Evolutionary conservation across 2,888 invertebrate genomes (phyloP).

Genomic region (Cosmia trapezina): DNA sequence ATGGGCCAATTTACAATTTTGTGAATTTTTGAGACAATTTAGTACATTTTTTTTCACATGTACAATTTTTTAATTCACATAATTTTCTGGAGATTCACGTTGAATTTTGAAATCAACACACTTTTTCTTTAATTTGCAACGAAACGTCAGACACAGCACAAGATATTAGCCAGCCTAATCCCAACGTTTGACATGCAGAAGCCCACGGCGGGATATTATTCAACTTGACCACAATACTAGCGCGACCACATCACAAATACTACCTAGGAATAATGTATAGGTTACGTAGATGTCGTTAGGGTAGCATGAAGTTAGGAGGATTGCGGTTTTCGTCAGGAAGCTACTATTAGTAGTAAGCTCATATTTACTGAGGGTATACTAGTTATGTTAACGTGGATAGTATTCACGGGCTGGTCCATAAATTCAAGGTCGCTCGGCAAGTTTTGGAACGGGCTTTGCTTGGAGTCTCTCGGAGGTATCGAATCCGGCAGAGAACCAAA

Average conservation of each 20-base stretch:
- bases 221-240: conserved; percentile 29
- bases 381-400: neutral
- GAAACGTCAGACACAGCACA: neutral
- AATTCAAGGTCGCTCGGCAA: too few relatives aligned
- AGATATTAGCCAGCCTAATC: conserved; percentile 1
- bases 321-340: conserved; percentile 11
- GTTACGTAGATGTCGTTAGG: conserved; percentile 24
- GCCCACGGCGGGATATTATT: conserved; percentile 17
- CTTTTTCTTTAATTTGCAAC: too few relatives aligned
- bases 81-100: too few relatives aligned
- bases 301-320: neutral
- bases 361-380: conserved; percentile 1
- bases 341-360: neutral
- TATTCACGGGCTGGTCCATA: too few relatives aligned
- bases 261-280: conserved; percentile 7
- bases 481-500: too few relatives aligned
- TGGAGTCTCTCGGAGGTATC: too few relatives aligned
- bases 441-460: too few relatives aligned
- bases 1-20: too few relatives aligned
- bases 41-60: too few relatives aligned
- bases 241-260: conserved; percentile 33
- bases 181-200: conserved; percentile 22
- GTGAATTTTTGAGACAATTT: too few relatives aligned
- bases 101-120: too few relatives aligned
- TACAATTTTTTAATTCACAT: too few relatives aligned